A percentile compares a stretch with the other conserved stretches of the same genome.
phyloP scores from a whole-genome alignment of 2,888 invertebrate genomes.

The Cosmia pyralina region DNA sequence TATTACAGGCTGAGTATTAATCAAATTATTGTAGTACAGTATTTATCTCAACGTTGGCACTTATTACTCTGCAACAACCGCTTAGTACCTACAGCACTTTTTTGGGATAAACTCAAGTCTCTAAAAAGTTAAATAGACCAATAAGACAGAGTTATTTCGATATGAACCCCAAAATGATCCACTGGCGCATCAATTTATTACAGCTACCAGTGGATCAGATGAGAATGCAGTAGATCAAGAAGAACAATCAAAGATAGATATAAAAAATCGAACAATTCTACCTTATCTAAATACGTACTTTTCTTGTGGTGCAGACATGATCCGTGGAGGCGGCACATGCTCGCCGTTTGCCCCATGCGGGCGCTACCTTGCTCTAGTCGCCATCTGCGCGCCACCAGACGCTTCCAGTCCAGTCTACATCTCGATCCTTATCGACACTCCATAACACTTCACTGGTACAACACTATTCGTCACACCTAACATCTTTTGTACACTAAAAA shows the following conservation, averaged over 20 bases:
- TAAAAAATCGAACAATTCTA: slow-evolving; percentile 1
- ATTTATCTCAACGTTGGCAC: background rate
- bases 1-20: background rate
- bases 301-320: slow-evolving; percentile 94
- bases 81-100: background rate
- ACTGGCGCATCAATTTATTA: background rate
- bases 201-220: background rate
- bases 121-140: background rate
- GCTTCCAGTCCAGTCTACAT: slow-evolving; percentile 76
- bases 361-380: slow-evolving; percentile 86
- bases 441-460: slow-evolving; percentile 78
- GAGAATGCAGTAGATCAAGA: background rate
- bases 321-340: slow-evolving; percentile 95
- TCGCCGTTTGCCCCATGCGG: slow-evolving; percentile 95
- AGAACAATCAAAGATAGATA: background rate
- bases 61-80: background rate
- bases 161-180: background rate
- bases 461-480: slow-evolving; percentile 69
- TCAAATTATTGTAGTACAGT: background rate
- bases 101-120: background rate
- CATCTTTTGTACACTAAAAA: slow-evolving; percentile 69
- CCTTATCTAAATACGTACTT: slow-evolving; percentile 89
- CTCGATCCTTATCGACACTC: slow-evolving; percentile 71
- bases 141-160: background rate
- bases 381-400: slow-evolving; percentile 79